Conservation (phyloP, 1,140 invertebrate species). For the Bombus pascuorum region DNA sequence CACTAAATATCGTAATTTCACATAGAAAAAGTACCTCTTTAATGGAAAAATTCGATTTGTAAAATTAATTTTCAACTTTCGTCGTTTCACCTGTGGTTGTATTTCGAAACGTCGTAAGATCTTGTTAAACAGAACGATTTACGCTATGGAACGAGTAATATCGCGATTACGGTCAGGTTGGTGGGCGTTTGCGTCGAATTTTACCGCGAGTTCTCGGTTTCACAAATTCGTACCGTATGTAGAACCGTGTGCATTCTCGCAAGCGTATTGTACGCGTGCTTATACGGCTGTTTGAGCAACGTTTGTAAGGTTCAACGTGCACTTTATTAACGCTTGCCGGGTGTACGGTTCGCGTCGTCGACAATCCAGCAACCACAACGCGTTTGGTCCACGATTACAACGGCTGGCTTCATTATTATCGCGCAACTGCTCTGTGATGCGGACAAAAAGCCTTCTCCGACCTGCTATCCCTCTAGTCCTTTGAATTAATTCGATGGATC, state of each 20-base stretch:
- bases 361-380: constrained; percentile 43
- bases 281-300: constrained; percentile 13
- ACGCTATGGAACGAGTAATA: not conserved
- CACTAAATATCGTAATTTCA: not conserved
- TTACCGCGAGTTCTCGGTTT: constrained; percentile 19
- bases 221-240: not conserved
- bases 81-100: not conserved
- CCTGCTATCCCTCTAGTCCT: constrained; percentile 3
- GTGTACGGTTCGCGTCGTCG: constrained; percentile 32
- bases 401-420: constrained; percentile 46
- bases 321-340: constrained; percentile 43
- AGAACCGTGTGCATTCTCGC: not conserved
- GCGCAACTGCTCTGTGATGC: constrained; percentile 6
- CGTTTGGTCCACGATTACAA: constrained; percentile 16
- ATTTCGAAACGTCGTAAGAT: not conserved
- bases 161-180: constrained; percentile 1
- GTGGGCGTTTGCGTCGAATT: constrained; percentile 10
- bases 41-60: no score
- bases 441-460: constrained; percentile 48
- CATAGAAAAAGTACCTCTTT: not conserved
- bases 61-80: no score
- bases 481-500: constrained; percentile 52
- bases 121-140: no score
- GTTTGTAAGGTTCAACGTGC: constrained; percentile 36
- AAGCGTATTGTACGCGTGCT: constrained; percentile 15